Evolutionary conservation across 1,140 invertebrate genomes (phyloP).

Genomic region (Aphidius ervi): DNA sequence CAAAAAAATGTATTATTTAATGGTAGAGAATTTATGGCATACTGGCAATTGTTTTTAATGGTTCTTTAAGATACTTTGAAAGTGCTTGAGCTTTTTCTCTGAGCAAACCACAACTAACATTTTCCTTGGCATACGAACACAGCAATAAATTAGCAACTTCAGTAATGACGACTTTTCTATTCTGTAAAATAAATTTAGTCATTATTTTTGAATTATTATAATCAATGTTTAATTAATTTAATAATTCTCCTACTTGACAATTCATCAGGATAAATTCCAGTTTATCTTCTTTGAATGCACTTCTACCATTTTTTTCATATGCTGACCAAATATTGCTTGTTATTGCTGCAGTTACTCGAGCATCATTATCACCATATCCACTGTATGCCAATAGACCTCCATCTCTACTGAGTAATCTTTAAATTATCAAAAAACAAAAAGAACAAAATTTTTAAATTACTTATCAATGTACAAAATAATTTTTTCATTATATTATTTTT

Average conservation of each 20-base stretch:
- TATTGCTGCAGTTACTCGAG: slow-evolving; percentile 88
- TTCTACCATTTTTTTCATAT: slow-evolving; percentile 88
- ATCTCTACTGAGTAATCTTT: slow-evolving; percentile 86
- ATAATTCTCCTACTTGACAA: slow-evolving; percentile 64
- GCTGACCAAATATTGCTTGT: slow-evolving; percentile 95
- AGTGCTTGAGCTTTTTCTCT: slow-evolving; percentile 86
- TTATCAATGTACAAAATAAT: too few relatives aligned
- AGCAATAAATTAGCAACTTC: slow-evolving; percentile 81
- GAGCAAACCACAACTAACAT: slow-evolving; percentile 85
- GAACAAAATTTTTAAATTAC: too few relatives aligned
- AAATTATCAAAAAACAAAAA: slow-evolving; percentile 25
- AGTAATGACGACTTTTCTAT: slow-evolving; percentile 68
- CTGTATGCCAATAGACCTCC: slow-evolving; percentile 89
- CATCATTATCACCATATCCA: slow-evolving; percentile 91
- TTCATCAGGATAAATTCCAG: slow-evolving; percentile 84
- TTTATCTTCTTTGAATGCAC: slow-evolving; percentile 85
- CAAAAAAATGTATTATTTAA: slow-evolving; percentile 4
- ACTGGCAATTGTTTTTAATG: slow-evolving; percentile 77
- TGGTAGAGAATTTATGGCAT: slow-evolving; percentile 42
- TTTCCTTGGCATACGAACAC: slow-evolving; percentile 88
- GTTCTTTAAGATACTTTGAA: slow-evolving; percentile 80
- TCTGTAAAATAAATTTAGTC: slow-evolving; percentile 58
- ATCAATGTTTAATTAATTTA: too few relatives aligned
- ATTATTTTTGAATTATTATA: too few relatives aligned
- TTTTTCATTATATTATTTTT: too few relatives aligned